Evolutionary conservation across 2,113 vertebrate species (phyloP).

Genomic region (Tapirus terrestris): DNA sequence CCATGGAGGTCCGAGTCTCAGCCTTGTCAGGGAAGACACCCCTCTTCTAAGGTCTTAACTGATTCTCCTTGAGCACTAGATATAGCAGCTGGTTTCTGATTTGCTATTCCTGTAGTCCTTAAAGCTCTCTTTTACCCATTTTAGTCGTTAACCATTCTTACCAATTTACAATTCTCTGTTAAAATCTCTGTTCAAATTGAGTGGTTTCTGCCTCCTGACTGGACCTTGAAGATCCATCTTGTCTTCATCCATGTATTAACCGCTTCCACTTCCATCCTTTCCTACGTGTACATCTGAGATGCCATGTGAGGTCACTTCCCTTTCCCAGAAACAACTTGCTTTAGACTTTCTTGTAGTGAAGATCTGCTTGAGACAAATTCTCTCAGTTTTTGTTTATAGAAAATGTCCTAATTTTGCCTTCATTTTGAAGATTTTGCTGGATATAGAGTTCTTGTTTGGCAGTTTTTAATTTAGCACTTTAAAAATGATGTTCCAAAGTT

Average conservation of each 20-base stretch:
- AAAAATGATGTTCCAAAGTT: no score
- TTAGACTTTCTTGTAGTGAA: neutral
- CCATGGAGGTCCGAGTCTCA: neutral
- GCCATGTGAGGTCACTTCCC: neutral
- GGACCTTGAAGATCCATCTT: accelerated
- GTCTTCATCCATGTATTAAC: neutral
- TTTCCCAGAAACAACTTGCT: neutral
- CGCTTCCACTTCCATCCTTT: accelerated
- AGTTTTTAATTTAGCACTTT: neutral
- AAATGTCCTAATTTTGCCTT: neutral
- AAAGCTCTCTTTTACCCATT: neutral
- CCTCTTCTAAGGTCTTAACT: neutral
- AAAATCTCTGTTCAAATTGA: neutral
- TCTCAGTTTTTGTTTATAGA: neutral
- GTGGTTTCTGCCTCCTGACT: neutral
- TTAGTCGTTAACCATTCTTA: neutral
- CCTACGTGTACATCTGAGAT: accelerated
- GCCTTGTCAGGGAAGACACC: neutral
- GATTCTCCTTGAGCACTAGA: no score
- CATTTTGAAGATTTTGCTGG: neutral
- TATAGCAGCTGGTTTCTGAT: accelerated
- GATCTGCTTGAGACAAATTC: neutral
- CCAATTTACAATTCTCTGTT: neutral
- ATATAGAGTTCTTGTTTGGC: neutral
- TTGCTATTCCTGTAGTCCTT: neutral